A percentile compares a stretch with the other conserved stretches of the same genome.
Evolutionary conservation across 2,797 vertebrate species (phyloP).

Genomic region (Falco novaeseelandiae): DNA sequence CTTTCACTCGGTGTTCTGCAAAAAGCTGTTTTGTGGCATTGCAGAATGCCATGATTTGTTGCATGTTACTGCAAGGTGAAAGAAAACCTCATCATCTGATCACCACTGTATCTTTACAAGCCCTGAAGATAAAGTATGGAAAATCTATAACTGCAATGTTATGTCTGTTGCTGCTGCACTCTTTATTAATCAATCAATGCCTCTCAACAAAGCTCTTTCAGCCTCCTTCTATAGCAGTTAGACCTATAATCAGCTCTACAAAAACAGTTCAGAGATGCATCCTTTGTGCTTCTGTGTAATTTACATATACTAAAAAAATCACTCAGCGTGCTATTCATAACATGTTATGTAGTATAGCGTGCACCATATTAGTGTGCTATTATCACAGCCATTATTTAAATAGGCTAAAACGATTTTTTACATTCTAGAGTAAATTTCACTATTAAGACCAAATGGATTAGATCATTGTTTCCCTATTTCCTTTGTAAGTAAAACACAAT

Average conservation of each 20-base stretch:
- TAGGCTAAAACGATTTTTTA: background rate
- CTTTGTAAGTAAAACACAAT: constrained; percentile 12
- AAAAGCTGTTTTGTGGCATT: background rate
- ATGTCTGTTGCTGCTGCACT: constrained; percentile 57
- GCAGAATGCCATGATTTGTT: constrained; percentile 21
- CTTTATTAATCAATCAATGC: constrained; percentile 64
- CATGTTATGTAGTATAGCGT: background rate
- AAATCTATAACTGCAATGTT: constrained; percentile 71
- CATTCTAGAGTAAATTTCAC: constrained; percentile 49
- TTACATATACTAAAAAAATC: constrained; percentile 57
- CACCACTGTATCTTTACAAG: constrained; percentile 33
- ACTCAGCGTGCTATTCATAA: constrained; percentile 20
- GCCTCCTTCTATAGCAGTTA: constrained; percentile 49
- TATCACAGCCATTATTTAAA: constrained; percentile 59
- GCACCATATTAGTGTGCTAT: background rate
- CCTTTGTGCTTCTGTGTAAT: constrained; percentile 47
- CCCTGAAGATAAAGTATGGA: constrained; percentile 64
- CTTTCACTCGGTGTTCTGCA: background rate
- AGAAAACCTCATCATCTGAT: constrained; percentile 56
- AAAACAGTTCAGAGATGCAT: constrained; percentile 59
- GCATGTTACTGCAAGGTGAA: constrained; percentile 20
- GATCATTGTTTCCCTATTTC: constrained; percentile 49
- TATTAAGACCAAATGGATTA: constrained; percentile 32
- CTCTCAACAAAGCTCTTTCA: constrained; percentile 65
- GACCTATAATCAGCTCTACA: constrained; percentile 59